These are phyloP conservation scores for Troides aeacus DNA, from an alignment of 2,888 invertebrate species.

Conservation along the genomic window DNA sequence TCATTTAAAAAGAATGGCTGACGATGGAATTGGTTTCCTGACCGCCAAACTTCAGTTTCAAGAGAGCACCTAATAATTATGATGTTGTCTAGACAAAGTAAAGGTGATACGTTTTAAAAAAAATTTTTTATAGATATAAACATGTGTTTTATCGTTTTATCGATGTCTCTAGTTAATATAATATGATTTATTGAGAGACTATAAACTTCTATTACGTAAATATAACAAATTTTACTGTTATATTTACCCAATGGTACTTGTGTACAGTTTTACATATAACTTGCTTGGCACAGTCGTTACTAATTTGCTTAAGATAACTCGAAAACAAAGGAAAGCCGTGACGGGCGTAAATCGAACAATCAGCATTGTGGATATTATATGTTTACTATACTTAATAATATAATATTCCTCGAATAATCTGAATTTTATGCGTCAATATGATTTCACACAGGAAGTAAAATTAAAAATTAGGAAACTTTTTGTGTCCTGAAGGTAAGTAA, in stretches of 20 bases:
- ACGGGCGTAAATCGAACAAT: slow-evolving; percentile 30
- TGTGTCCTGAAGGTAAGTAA: too few species aligned
- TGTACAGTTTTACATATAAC: slow-evolving; percentile 19
- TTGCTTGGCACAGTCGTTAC: slow-evolving; percentile 18
- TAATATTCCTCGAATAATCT: too few species aligned
- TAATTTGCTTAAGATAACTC: slow-evolving; percentile 43
- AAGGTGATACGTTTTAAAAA: background rate
- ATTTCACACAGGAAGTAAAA: too few species aligned
- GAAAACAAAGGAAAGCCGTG: slow-evolving; percentile 34
- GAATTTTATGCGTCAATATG: too few species aligned
- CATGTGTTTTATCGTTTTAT: background rate
- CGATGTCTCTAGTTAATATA: background rate
- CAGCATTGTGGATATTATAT: slow-evolving; percentile 19
- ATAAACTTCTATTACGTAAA: background rate
- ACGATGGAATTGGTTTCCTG: too few species aligned
- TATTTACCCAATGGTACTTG: background rate
- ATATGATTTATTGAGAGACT: background rate
- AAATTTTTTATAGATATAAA: background rate
- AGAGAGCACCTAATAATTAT: too few species aligned
- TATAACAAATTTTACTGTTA: background rate
- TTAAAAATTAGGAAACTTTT: too few species aligned
- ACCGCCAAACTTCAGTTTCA: too few species aligned
- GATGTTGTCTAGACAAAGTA: too few species aligned
- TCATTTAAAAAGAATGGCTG: too few species aligned
- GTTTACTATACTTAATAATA: background rate